phyloP scores from a whole-genome alignment of 1,140 invertebrate genomes.

The Manduca sexta region DNA sequence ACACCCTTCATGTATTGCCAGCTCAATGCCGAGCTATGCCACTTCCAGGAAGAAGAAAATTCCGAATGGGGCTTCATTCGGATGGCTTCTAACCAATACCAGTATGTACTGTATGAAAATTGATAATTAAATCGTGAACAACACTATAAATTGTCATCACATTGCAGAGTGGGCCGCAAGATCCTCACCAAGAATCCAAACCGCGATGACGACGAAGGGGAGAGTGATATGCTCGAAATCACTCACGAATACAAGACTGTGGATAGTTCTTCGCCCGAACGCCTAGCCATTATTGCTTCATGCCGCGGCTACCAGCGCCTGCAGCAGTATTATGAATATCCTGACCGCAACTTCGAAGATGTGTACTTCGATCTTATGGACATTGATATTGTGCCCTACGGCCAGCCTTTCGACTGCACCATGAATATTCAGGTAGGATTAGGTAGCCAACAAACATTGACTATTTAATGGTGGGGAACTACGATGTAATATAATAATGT shows the following conservation, averaged over 20 bases:
- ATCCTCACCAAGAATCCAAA: slow-evolving; percentile 83
- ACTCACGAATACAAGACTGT: slow-evolving; percentile 81
- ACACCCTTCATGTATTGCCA: slow-evolving; percentile 85
- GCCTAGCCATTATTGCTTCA: slow-evolving; percentile 78
- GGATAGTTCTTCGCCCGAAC: slow-evolving; percentile 78
- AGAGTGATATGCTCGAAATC: slow-evolving; percentile 79
- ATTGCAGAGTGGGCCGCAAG: slow-evolving; percentile 79
- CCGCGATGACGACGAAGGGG: slow-evolving; percentile 76
- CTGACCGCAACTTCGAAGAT: slow-evolving; percentile 75
- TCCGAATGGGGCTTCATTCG: slow-evolving; percentile 79
- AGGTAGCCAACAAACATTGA: too few relatives aligned
- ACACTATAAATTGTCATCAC: background rate
- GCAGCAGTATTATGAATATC: slow-evolving; percentile 76
- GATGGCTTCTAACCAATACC: slow-evolving; percentile 76
- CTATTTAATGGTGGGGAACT: too few relatives aligned
- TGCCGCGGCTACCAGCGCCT: slow-evolving; percentile 75
- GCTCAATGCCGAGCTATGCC: slow-evolving; percentile 85
- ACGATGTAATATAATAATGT: too few relatives aligned
- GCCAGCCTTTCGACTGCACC: slow-evolving; percentile 78
- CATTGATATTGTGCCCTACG: slow-evolving; percentile 78
- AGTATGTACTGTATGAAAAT: slow-evolving; percentile 64
- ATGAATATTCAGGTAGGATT: slow-evolving; percentile 75
- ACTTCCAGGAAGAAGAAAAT: slow-evolving; percentile 78
- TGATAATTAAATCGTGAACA: too few relatives aligned
- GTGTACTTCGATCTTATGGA: slow-evolving; percentile 80